Evolutionary conservation across 2,888 invertebrate species (phyloP).

Genomic region (Patella pellucida): DNA sequence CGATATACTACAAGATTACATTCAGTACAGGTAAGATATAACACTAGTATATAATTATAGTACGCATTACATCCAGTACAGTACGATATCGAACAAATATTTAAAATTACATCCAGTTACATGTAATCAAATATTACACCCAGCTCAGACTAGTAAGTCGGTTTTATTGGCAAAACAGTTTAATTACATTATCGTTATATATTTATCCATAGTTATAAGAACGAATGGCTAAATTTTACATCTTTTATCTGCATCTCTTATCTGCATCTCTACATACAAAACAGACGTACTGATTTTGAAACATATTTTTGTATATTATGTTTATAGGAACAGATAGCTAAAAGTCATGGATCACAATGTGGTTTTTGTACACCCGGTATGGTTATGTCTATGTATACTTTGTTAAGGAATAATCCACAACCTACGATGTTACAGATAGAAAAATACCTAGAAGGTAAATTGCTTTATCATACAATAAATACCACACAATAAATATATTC

Average conservation of each 20-base stretch:
- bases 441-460: slow-evolving; percentile 52
- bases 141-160: no score
- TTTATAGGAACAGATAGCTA: slow-evolving; percentile 78
- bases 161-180: no score
- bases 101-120: no score
- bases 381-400: slow-evolving; percentile 96
- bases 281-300: background rate
- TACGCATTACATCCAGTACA: slow-evolving; percentile 65
- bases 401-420: slow-evolving; percentile 81
- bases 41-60: slow-evolving; percentile 73
- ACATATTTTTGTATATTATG: background rate
- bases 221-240: no score
- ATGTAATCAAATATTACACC: no score
- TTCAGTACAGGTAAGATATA: slow-evolving; percentile 59
- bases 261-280: no score
- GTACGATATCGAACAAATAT: slow-evolving; percentile 10
- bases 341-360: slow-evolving; percentile 93
- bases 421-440: slow-evolving; percentile 72
- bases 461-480: background rate
- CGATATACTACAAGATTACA: slow-evolving; percentile 72
- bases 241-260: no score
- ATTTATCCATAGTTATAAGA: no score
- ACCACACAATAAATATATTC: no score
- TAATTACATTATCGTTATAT: no score
- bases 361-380: slow-evolving; percentile 97